Percentiles rank a stretch among this genome's conserved stretches.
Conservation (phyloP, 2,797 vertebrate species). For the Vireo griseus region DNA sequence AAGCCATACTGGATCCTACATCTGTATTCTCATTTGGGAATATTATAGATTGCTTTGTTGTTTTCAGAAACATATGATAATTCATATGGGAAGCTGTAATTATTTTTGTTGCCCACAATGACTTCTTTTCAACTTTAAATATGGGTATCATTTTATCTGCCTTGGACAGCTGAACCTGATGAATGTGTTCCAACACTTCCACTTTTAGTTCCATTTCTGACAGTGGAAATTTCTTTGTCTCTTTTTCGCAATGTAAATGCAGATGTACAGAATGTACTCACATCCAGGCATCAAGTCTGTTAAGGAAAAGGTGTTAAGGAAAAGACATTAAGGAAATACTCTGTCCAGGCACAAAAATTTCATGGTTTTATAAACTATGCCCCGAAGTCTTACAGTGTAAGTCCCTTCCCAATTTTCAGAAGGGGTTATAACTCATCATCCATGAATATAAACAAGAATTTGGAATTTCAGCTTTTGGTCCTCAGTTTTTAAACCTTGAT, state of each 20-base stretch:
- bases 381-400: background rate
- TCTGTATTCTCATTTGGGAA: background rate
- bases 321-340: background rate
- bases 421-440: background rate
- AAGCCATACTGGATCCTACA: background rate
- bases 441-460: background rate
- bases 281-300: background rate
- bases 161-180: background rate
- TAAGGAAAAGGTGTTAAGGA: background rate
- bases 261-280: background rate
- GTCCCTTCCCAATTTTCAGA: background rate
- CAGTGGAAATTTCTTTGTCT: background rate
- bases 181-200: background rate
- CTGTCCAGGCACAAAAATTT: background rate
- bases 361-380: background rate
- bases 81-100: background rate
- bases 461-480: background rate
- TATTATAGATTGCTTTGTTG: background rate
- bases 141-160: background rate
- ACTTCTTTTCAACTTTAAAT: constrained; percentile 4
- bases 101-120: background rate
- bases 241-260: background rate
- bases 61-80: background rate
- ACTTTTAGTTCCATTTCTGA: background rate
- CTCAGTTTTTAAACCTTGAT: background rate